These are phyloP conservation scores for Agonum fuliginosum DNA, from an alignment of 2,888 invertebrate genomes.

Conservation along the genomic window DNA sequence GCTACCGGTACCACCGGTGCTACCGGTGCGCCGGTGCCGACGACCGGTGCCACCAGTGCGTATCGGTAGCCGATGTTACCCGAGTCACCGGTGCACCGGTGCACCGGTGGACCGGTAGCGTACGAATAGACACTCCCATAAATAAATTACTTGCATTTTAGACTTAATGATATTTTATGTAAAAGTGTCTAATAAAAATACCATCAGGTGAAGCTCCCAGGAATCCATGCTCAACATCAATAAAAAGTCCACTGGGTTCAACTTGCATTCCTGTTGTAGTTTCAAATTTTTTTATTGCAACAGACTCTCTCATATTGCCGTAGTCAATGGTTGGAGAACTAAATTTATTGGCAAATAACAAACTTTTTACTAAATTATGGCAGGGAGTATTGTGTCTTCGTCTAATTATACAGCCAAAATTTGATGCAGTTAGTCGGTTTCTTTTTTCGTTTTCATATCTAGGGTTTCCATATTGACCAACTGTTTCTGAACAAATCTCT, in stretches of 20 bases:
- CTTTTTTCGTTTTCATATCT: constrained; percentile 24
- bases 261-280: constrained; percentile 7
- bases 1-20: too few species aligned
- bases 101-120: too few species aligned
- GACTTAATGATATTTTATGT: too few species aligned
- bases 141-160: background rate
- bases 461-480: constrained; percentile 59
- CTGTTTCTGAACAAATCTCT: constrained; percentile 33
- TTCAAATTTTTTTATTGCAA: constrained; percentile 27
- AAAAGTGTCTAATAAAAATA: constrained; percentile 1
- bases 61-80: too few species aligned
- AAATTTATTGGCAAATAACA: background rate
- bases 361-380: constrained; percentile 40
- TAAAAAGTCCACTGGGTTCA: constrained; percentile 17
- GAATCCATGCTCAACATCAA: constrained; percentile 13
- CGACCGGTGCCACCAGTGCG: too few species aligned
- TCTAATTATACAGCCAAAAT: constrained; percentile 57
- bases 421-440: constrained; percentile 56
- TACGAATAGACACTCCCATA: too few species aligned
- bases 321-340: constrained; percentile 16
- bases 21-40: too few species aligned
- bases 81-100: too few species aligned
- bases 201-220: constrained; percentile 57
- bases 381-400: constrained; percentile 46
- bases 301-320: constrained; percentile 20